A percentile compares a stretch with the other conserved stretches of the same genome.
phyloP scores from a whole-genome alignment of 2,113 vertebrate genomes.

The Sula dactylatra region DNA sequence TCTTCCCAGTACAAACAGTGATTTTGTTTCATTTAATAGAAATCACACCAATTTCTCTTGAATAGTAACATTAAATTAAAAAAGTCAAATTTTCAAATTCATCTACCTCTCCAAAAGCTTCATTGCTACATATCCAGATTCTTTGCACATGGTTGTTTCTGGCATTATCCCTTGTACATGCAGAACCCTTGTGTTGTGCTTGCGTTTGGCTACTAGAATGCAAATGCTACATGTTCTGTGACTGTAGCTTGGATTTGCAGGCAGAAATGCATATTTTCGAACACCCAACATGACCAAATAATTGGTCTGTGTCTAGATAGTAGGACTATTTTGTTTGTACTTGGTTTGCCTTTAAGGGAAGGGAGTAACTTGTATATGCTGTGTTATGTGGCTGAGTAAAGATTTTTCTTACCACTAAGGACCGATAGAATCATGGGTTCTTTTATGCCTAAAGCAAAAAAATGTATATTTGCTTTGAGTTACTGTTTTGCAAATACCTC shows the following conservation, averaged over 20 bases:
- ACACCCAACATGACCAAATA: background rate
- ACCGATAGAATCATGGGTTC: background rate
- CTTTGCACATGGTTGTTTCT: background rate
- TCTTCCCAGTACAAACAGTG: background rate
- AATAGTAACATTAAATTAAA: background rate
- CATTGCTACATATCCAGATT: background rate
- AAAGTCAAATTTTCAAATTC: background rate
- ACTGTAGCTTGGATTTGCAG: background rate
- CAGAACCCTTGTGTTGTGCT: background rate
- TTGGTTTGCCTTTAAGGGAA: background rate
- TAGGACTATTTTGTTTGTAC: background rate
- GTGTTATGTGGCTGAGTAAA: background rate
- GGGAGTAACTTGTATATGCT: background rate
- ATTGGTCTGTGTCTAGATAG: background rate
- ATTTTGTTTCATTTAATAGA: background rate
- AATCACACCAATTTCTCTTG: background rate
- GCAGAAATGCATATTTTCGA: background rate
- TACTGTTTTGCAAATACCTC: background rate
- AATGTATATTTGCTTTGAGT: background rate
- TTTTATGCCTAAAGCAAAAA: background rate
- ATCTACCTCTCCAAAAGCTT: background rate
- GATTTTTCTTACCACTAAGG: background rate
- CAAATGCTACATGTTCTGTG: background rate
- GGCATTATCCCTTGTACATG: background rate
- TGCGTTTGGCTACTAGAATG: background rate